Evolutionary conservation across 2,797 vertebrate genomes (phyloP), one percentile per base, ranked within the genome.

Genomic region (Phalloptychus januarius): DNA sequence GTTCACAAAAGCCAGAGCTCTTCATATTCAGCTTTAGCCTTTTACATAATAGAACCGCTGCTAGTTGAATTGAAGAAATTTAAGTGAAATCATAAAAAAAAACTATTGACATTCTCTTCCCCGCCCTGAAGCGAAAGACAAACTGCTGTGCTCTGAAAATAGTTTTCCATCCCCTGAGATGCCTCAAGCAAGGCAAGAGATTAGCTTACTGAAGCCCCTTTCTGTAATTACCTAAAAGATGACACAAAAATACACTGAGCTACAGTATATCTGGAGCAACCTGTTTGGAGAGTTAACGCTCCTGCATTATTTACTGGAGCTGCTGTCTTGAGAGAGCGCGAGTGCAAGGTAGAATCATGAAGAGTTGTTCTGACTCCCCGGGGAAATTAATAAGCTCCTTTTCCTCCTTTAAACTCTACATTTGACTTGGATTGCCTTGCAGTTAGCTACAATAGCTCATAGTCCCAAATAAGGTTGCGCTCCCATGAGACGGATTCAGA

Each of bases 111-210:
- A 81, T 85, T 38, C 11, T 86, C 77, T 48, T 25, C 23, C 84
- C 77, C 76, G 77, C 50, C 85, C 78, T 80, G 79, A 78, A 90
- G 87, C 84, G 75, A 45, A 50, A 89, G 67, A 89, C 87, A 84
- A 85, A 89, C 76, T 74, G 83, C 87, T 89, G 88, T 80, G 86
- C 81, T 87, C 80, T 77, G 75, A 89, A 92, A 92, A 92, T 91
- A 86, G 84, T 85, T 78, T 81, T 84, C 46, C 85, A 76, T 86
- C 73, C 63, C 36, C 36, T 42, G 12, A 74, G 52, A 44, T 11
- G 84, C 91, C 88, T 87, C 65, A 61, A 92, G 89, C 69, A 61
- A 92, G 88, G 86, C 75, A 90, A 84, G 85, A 91, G 90, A 95
- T 94, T 90, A 94, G 89, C 75, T 88, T 33, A 83, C 87, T 85